Evolutionary conservation across 2,888 invertebrate genomes (phyloP), one percentile per base, ranked within the genome.

Genomic region (Caradrina clavipalpis): DNA sequence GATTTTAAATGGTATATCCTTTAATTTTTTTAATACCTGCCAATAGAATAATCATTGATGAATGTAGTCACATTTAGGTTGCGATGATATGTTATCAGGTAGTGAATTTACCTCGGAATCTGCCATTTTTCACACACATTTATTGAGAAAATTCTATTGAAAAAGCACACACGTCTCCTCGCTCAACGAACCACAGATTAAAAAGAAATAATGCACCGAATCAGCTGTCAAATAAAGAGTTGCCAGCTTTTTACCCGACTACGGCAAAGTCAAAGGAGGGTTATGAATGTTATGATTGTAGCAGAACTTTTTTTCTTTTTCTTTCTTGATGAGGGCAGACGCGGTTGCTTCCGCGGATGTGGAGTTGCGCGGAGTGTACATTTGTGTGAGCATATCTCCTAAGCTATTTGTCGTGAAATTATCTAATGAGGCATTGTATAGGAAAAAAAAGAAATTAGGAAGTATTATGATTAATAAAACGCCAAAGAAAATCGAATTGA

Each of bases 1-100:
- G 87, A 98, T 96, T 93, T 96, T 97, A 90, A 97, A 96, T 69
- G 97, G 97, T 87, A 98, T 96, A 96, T 98, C 98, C 92, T 97
- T 97, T 83, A 98, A 94, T 88, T 96, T 97, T 93, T 96, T 97
- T 82, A 97, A 93, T 83, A 97, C 94, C 97, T 98, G 94, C 70
- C 63, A 82, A 88, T 61, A 87, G 69, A 89, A 74, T 70, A 39
- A 76, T 73, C 22, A 57, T 69, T 85, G 63, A 73, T 73, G 65
- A 76, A 79, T 72, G 51, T 13, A 50, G 45, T 51, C 61, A 72
- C 57, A 67, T 45, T 71, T 77, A 73, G 10, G 58, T n/a, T 71
- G 21, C 26, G 56, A 54, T n/a, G 45, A 45, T 22, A 58, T 57
- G 21, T 50, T 53, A 57, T 57, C 60, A 64, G 21, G 39, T 69